These are phyloP conservation scores for Forbesichthys papilliferus DNA, from an alignment of 2,113 vertebrate species.

Conservation along the genomic window DNA sequence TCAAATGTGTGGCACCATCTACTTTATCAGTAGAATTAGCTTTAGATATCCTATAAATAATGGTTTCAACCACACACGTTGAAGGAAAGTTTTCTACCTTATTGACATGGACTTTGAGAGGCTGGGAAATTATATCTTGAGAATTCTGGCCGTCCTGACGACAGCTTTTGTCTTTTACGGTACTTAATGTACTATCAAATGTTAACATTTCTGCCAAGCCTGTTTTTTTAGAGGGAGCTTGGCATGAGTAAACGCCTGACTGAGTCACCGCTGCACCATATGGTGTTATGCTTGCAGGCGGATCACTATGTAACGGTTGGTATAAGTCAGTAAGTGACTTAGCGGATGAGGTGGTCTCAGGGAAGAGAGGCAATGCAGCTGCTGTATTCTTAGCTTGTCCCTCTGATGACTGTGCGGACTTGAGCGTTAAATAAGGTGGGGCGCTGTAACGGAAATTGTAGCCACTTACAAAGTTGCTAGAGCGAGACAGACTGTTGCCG, in stretches of 20 bases:
- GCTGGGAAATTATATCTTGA: slow-evolving; percentile 25
- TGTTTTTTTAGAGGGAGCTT: slow-evolving; percentile 32
- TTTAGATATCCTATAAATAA: slow-evolving; percentile 60
- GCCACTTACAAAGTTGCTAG: slow-evolving; percentile 57
- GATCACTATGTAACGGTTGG: slow-evolving; percentile 10
- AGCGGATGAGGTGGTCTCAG: slow-evolving; percentile 1
- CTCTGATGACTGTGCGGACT: slow-evolving; percentile 54
- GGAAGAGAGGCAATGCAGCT: slow-evolving; percentile 40
- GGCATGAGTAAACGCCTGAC: not conserved
- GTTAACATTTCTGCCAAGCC: slow-evolving; percentile 11
- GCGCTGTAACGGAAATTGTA: slow-evolving; percentile 63
- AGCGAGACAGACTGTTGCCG: slow-evolving; percentile 43
- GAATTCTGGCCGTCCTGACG: slow-evolving; percentile 7
- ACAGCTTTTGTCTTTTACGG: slow-evolving; percentile 16
- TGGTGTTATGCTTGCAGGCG: not conserved
- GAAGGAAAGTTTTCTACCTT: slow-evolving; percentile 10
- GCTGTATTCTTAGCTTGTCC: slow-evolving; percentile 36
- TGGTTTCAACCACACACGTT: slow-evolving; percentile 53
- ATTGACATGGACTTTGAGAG: slow-evolving; percentile 17
- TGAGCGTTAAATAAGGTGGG: slow-evolving; percentile 72
- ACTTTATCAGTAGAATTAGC: not conserved
- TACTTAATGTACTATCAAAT: slow-evolving; percentile 15
- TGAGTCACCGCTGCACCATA: slow-evolving; percentile 6
- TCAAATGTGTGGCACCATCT: slow-evolving; percentile 24
- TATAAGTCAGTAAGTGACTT: slow-evolving; percentile 23